Base-by-base conservation (phyloP, 2,113 vertebrate species). In the Campylomormyrus tamandua region DNA sequence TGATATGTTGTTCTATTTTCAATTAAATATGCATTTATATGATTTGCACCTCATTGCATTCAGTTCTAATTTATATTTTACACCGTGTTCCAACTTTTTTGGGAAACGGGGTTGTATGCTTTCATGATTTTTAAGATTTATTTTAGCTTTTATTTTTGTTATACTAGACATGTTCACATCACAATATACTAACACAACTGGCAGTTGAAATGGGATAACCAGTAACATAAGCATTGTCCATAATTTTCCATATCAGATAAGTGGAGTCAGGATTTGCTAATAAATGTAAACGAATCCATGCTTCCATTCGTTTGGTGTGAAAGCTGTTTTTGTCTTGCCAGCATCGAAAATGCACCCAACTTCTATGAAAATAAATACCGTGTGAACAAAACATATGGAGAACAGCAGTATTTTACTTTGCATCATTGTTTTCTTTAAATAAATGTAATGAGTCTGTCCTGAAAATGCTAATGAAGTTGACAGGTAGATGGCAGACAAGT, bases 401-500 rank as follows among this genome's bases (percentile, higher is more conserved):
- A 19, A 42, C 35, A 19, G 31, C 74, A 80, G 74, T 42, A 80
- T 39, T 80, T 42, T 42, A 50, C n/a, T 48, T 49, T 46, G n/a
- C 17, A 21, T 46, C 46, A 13, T 74, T 45, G 42, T 70, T 39
- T 70, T 21, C 24, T 49, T 62, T 27, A 42, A 27, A 1, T 17
- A 24, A 58, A 80, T 91, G 84, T 87, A 89, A 87, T 90, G 84
- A 62, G 88, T 92, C 89, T 92, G 89, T 45, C 90, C 53, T 4
- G 31, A 39, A 62, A 48, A 31, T 83, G 74, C 56, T 88, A 70
- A 85, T 53, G 49, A 84, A 83, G 70, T 87, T 90, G 90, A 91
- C 91, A 91, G 91, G 89, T 80, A 88, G 86, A 87, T 88, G 91
- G 91, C 89, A 92, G 45, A 48, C 86, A 90, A 39, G 91, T 94